Percentiles rank a stretch among this genome's conserved stretches.
These are phyloP conservation scores for Copidosoma aretas DNA, from an alignment of 2,888 invertebrate genomes.

Conservation along the genomic window DNA sequence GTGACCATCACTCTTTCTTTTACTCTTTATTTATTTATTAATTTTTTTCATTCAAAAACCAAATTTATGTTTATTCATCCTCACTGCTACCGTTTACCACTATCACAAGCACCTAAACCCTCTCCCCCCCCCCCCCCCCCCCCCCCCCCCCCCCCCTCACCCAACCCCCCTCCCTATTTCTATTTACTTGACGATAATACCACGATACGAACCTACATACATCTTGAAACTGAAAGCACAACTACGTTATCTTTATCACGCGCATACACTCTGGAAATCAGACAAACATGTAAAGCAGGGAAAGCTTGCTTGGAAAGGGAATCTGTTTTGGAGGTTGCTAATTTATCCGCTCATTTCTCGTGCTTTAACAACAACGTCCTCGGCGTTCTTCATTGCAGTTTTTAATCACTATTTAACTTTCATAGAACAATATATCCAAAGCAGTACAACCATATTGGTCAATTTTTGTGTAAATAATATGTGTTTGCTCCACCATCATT, in stretches of 20 bases:
- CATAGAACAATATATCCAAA: conserved; percentile 17
- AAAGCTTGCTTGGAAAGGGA: conserved; percentile 20
- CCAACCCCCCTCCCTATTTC: conserved; percentile 6
- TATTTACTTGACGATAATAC: not conserved
- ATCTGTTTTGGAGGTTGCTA: conserved; percentile 5
- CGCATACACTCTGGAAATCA: conserved; percentile 15
- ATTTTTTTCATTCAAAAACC: not conserved
- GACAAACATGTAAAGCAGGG: conserved; percentile 20
- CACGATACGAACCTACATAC: conserved; percentile 25
- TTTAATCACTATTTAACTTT: conserved; percentile 11
- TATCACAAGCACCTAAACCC: conserved; percentile 32
- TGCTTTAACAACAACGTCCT: conserved; percentile 29
- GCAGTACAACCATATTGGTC: conserved; percentile 17
- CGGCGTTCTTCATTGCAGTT: conserved; percentile 24
- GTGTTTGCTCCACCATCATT: conserved; percentile 14
- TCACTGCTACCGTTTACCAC: conserved; percentile 24
- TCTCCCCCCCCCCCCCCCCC: conserved; percentile 20
- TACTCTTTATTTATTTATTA: too few species aligned
- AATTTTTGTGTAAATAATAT: conserved; percentile 30
- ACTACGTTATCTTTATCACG: conserved; percentile 10
- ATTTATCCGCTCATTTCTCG: conserved; percentile 12
- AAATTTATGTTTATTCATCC: conserved; percentile 14
- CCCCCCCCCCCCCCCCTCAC: conserved; percentile 26
- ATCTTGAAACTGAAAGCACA: conserved; percentile 27
- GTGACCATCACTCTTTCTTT: conserved; percentile 56